Percentiles rank a stretch among this genome's conserved stretches.
Evolutionary conservation across 2,888 invertebrate genomes (phyloP).

Genomic region (Lycophotia porphyrea): DNA sequence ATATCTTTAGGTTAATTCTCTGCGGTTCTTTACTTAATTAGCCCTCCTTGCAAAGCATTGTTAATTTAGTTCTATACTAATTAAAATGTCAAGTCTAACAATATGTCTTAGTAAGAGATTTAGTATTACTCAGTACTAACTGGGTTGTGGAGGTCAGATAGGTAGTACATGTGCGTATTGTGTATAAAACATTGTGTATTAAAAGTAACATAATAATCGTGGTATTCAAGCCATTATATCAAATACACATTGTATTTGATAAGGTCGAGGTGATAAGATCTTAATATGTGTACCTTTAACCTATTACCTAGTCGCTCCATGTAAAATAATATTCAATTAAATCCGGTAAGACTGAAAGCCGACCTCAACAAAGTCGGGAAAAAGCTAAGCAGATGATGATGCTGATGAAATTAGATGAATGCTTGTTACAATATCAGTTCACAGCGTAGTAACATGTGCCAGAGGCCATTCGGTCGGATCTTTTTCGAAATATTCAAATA

Average conservation of each 20-base stretch:
- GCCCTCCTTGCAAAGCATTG: background rate
- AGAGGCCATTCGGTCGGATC: background rate
- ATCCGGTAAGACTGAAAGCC: background rate
- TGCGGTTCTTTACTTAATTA: background rate
- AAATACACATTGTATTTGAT: too few species aligned
- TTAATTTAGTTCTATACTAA: background rate
- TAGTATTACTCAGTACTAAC: too few species aligned
- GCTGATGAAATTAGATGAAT: too few species aligned
- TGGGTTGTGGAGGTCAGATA: background rate
- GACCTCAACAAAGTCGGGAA: background rate
- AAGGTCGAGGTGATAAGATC: too few species aligned
- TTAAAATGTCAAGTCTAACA: background rate
- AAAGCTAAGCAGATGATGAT: background rate
- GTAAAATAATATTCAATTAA: background rate
- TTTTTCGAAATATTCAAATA: constrained; percentile 29
- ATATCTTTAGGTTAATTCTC: background rate
- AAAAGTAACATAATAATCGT: too few species aligned
- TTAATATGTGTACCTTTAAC: too few species aligned
- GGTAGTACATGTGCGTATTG: too few species aligned
- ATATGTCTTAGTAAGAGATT: background rate
- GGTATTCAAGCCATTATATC: too few species aligned
- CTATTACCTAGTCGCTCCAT: too few species aligned
- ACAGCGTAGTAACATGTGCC: constrained; percentile 6
- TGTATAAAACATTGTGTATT: too few species aligned
- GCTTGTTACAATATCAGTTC: constrained; percentile 11